Evolutionary conservation across 2,113 vertebrate species (phyloP).

Genomic region (Aleadryas rufinucha): DNA sequence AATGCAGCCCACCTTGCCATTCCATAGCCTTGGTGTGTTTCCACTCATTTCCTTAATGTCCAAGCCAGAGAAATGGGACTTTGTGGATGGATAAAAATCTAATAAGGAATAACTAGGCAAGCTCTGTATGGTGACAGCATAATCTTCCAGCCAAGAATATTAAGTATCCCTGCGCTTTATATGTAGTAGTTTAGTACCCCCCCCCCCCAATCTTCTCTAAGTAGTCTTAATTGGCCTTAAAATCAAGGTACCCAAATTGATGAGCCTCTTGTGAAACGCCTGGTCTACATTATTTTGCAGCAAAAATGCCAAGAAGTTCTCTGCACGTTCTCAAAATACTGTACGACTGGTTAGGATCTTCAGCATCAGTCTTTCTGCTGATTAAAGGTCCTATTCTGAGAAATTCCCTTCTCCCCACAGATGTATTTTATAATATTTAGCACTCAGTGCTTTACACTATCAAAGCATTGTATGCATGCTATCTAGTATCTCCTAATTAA

Average conservation of each 20-base stretch:
- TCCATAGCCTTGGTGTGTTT: neutral
- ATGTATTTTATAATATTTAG: constrained; percentile 29
- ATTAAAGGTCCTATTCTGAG: constrained; percentile 21
- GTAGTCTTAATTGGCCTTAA: neutral
- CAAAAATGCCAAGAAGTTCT: neutral
- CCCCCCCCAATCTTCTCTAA: neutral
- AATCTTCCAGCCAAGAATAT: neutral
- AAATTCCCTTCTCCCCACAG: neutral
- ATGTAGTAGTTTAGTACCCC: neutral
- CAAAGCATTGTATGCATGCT: constrained; percentile 37
- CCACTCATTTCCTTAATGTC: neutral
- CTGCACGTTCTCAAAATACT: neutral
- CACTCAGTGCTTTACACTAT: constrained; percentile 56
- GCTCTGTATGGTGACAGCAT: neutral
- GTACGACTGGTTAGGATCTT: neutral
- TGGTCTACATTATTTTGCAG: neutral
- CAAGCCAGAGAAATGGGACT: neutral
- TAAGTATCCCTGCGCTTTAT: neutral
- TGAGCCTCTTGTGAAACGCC: neutral
- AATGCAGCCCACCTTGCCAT: neutral
- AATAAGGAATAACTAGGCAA: neutral
- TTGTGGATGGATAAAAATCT: constrained; percentile 12
- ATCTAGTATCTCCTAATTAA: constrained; percentile 57
- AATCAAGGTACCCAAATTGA: constrained; percentile 14
- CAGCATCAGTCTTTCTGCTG: neutral